These are phyloP conservation scores for Mimumesa dahlbomi DNA, from an alignment of 2,888 invertebrate species.

Conservation along the genomic window DNA sequence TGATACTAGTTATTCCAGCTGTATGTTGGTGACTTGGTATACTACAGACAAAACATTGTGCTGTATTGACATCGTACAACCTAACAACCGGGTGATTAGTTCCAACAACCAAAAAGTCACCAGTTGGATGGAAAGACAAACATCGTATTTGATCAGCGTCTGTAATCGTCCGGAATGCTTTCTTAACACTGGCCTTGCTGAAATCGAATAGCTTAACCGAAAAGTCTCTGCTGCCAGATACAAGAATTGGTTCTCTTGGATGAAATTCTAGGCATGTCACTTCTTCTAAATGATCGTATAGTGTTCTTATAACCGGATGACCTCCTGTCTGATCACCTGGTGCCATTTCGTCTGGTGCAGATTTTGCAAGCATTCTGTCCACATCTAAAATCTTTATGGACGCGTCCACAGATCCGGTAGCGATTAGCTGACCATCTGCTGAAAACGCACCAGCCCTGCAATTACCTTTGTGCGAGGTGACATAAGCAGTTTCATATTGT, in stretches of 20 bases:
- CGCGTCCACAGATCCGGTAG: constrained; percentile 98
- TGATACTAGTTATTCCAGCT: constrained; percentile 88
- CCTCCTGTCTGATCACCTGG: constrained; percentile 93
- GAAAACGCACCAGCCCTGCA: constrained; percentile 98
- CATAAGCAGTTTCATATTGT: constrained; percentile 98
- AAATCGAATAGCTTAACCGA: constrained; percentile 98
- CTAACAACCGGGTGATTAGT: constrained; percentile 95
- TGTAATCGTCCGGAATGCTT: constrained; percentile 97
- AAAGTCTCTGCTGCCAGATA: constrained; percentile 96
- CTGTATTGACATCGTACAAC: constrained; percentile 96
- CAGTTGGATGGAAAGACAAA: constrained; percentile 96
- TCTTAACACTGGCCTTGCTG: constrained; percentile 98
- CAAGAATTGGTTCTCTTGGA: constrained; percentile 95
- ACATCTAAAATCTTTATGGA: constrained; percentile 99
- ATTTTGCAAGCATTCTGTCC: constrained; percentile 99
- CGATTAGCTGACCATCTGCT: constrained; percentile 95
- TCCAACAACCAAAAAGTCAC: constrained; percentile 96
- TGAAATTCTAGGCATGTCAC: constrained; percentile 98
- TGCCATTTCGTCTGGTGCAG: constrained; percentile 94
- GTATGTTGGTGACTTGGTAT: constrained; percentile 93
- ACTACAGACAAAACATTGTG: constrained; percentile 96
- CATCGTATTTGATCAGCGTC: constrained; percentile 95
- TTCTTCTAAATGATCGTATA: constrained; percentile 98
- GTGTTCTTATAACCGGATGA: constrained; percentile 98
- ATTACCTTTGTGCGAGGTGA: constrained; percentile 98